Conservation (phyloP, 2,888 invertebrate species). For the Malthinus flaveolus region DNA sequence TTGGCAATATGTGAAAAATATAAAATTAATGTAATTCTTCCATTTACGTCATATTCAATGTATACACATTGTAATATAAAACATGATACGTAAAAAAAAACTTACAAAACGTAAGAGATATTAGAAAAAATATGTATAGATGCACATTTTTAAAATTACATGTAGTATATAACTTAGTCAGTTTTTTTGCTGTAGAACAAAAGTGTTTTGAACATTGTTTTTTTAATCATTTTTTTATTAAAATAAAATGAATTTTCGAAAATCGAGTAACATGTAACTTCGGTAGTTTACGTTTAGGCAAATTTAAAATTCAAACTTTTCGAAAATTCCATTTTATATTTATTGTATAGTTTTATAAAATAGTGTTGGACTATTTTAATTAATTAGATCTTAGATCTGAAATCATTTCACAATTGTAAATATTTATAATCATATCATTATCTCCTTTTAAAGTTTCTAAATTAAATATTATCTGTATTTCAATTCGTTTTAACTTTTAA, state of each 20-base stretch:
- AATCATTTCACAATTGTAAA: conserved; percentile 58
- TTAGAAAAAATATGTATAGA: conserved; percentile 38
- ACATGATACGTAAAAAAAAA: conserved; percentile 48
- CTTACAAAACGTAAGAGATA: conserved; percentile 26
- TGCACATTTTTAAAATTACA: conserved; percentile 55
- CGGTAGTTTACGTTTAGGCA: conserved; percentile 36
- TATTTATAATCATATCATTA: conserved; percentile 72
- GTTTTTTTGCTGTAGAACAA: conserved; percentile 48
- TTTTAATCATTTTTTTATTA: conserved; percentile 31
- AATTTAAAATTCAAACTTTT: conserved; percentile 26
- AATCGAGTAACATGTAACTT: conserved; percentile 37
- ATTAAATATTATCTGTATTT: conserved; percentile 61
- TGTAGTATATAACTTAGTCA: conserved; percentile 47
- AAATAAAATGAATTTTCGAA: conserved; percentile 37
- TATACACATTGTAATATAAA: conserved; percentile 52
- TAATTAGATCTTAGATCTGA: conserved; percentile 56
- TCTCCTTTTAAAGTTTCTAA: conserved; percentile 81
- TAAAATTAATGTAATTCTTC: conserved; percentile 48
- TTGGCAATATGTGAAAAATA: conserved; percentile 46
- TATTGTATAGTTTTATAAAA: conserved; percentile 57
- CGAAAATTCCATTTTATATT: conserved; percentile 48
- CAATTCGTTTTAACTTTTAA: conserved; percentile 2
- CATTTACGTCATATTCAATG: conserved; percentile 49
- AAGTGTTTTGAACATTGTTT: conserved; percentile 38
- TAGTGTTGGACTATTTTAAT: conserved; percentile 48